Evolutionary conservation across 2,113 vertebrate species (phyloP).

Genomic region (Anser brachyrhynchus): DNA sequence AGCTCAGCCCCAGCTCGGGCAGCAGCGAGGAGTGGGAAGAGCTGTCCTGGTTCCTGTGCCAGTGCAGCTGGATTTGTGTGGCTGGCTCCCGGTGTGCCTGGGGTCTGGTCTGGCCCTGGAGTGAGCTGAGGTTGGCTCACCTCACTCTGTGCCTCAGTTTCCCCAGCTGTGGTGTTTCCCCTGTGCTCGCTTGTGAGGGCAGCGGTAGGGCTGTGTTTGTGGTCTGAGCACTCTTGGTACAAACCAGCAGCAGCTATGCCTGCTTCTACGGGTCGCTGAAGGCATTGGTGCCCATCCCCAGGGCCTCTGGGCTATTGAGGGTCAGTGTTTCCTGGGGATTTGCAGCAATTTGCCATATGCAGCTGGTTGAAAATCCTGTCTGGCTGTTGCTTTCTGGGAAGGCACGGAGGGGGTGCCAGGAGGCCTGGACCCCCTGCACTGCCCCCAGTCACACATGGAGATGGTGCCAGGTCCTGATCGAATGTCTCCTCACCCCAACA

Average conservation of each 20-base stretch:
- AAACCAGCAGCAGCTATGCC: not conserved
- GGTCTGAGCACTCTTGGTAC: rapidly evolving
- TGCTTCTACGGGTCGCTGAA: not conserved
- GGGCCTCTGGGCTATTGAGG: not conserved
- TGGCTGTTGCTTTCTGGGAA: not conserved
- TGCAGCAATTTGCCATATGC: not conserved
- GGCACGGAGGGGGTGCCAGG: rapidly evolving
- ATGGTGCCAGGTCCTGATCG: not conserved
- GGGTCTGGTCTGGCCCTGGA: not conserved
- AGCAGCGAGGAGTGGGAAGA: too few relatives aligned
- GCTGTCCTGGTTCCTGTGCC: too few relatives aligned
- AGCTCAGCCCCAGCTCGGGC: too few relatives aligned
- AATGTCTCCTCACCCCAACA: rapidly evolving
- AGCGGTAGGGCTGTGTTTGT: rapidly evolving
- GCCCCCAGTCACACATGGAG: not conserved
- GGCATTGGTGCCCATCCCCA: not conserved
- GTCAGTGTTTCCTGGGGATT: not conserved
- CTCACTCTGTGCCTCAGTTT: not conserved
- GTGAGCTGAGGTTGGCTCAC: not conserved
- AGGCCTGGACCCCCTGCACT: rapidly evolving
- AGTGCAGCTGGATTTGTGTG: not conserved
- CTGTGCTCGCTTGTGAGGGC: rapidly evolving
- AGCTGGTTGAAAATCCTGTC: not conserved
- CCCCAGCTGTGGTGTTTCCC: not conserved
- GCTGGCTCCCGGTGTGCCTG: not conserved